phyloP scores from a whole-genome alignment of 2,113 vertebrate species.

The Falco punctatus region DNA sequence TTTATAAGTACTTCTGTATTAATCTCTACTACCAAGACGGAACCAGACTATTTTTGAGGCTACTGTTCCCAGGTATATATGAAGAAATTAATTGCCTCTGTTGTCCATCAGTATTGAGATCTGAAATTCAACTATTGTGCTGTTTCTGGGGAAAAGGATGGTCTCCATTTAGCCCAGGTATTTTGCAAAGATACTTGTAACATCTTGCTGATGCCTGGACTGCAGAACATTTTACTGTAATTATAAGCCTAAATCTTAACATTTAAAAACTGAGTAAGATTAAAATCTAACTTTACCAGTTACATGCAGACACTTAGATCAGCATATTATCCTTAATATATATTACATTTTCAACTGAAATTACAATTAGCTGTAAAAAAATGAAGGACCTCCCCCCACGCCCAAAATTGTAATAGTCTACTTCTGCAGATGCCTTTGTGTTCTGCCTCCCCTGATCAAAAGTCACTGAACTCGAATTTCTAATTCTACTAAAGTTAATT shows the following conservation, averaged over 20 bases:
- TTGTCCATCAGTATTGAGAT: not conserved
- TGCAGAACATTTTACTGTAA: not conserved
- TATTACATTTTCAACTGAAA: not conserved
- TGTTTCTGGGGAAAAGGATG: not conserved
- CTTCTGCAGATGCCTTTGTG: not conserved
- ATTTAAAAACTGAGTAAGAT: not conserved
- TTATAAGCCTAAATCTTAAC: not conserved
- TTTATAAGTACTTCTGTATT: not conserved
- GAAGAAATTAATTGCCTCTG: not conserved
- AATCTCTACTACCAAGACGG: not conserved
- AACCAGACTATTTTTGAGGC: not conserved
- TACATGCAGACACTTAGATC: not conserved
- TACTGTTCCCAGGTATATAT: not conserved
- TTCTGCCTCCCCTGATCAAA: not conserved
- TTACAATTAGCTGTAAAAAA: not conserved
- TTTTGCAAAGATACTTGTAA: not conserved
- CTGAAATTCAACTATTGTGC: not conserved
- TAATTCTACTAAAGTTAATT: not conserved
- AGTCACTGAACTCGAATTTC: not conserved
- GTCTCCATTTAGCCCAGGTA: not conserved
- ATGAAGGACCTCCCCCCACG: too few species aligned
- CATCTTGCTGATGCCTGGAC: fast-evolving
- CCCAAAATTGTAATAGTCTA: not conserved
- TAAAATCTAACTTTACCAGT: not conserved
- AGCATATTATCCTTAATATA: not conserved